Evolutionary conservation across 2,888 invertebrate genomes (phyloP), one percentile per base, ranked within the genome.

Genomic region (Cryptophagus acutangulus): DNA sequence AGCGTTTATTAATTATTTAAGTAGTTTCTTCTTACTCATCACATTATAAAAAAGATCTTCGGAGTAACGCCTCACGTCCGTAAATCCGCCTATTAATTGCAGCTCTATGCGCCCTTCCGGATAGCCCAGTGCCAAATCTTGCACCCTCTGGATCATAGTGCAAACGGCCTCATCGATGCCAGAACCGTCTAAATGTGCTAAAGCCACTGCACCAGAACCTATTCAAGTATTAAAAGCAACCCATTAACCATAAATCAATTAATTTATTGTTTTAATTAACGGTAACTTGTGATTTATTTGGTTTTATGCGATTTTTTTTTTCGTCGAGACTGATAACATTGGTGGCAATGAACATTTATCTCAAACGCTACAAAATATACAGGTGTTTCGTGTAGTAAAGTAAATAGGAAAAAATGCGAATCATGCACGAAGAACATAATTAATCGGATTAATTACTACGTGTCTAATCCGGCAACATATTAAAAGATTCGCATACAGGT

Each of bases 81-180:
- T 82, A 72, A 90, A 94, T 29, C 93, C 94, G 42, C 95, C 95
- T 50, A 91, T 82, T 46, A 95, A 74, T 66, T 92, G 91, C 53
- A 95, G 74, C 70, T 95, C 92, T 38, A 93, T 77, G 52, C 93
- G 78, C 28, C 91, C 90, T 64, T 90, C 89, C 1, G 88, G 87
- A 70, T 87, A 90, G 24, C 88, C 89, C 26, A 84, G 73, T 3
- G 90, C 87, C 43, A 93, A 72, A 61, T 90, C 88, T 63, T 89
- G 88, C n/a, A 93, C 86, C 55, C 86, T 77, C 38, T 84, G 78
- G 25, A 91, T 79, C 85, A 93, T 87, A 26, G 82, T 79, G 41
- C 83, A 75, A 1, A 88, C 84, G 13, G 89, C 89, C 61, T 89
- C 87, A 55, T 87, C 87, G 1, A 86, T 84, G 29, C 88, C 88